phyloP scores from a whole-genome alignment of 2,113 vertebrate species.

The Rhegmatorhina hoffmannsi region DNA sequence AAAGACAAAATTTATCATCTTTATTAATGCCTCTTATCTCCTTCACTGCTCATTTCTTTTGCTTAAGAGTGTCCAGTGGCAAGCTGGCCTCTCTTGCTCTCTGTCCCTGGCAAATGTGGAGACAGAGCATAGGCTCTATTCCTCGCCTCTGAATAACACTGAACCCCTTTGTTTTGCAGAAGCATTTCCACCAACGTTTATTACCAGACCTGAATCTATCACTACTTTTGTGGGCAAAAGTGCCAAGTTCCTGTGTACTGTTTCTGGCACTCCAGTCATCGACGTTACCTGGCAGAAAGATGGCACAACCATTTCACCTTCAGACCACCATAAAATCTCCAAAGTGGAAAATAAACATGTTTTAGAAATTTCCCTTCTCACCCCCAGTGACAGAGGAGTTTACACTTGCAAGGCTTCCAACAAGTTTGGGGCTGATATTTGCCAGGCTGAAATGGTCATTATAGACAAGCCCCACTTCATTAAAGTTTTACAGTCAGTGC shows the following conservation, averaged over 20 bases:
- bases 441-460: slow-evolving; percentile 86
- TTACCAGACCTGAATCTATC: slow-evolving; percentile 91
- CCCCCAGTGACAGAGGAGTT: slow-evolving; percentile 82
- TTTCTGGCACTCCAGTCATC: slow-evolving; percentile 90
- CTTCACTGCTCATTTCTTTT: neutral
- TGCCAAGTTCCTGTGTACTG: slow-evolving; percentile 88
- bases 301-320: slow-evolving; percentile 82
- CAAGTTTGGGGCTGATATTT: slow-evolving; percentile 89
- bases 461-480: slow-evolving; percentile 91
- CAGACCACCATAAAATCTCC: slow-evolving; percentile 81
- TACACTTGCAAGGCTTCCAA: slow-evolving; percentile 98
- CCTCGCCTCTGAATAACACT: slow-evolving; percentile 42
- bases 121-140: neutral
- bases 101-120: neutral
- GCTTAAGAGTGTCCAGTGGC: neutral
- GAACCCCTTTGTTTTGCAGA: slow-evolving; percentile 89
- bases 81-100: neutral
- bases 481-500: slow-evolving; percentile 83
- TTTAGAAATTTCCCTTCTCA: slow-evolving; percentile 87
- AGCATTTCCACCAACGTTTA: slow-evolving; percentile 91
- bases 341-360: slow-evolving; percentile 87
- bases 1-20: neutral
- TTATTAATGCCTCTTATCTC: neutral
- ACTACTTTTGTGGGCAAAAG: slow-evolving; percentile 92
- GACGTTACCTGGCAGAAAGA: slow-evolving; percentile 95